Evolutionary conservation across 2,888 invertebrate species (phyloP).

Genomic region (Pammene aurita): DNA sequence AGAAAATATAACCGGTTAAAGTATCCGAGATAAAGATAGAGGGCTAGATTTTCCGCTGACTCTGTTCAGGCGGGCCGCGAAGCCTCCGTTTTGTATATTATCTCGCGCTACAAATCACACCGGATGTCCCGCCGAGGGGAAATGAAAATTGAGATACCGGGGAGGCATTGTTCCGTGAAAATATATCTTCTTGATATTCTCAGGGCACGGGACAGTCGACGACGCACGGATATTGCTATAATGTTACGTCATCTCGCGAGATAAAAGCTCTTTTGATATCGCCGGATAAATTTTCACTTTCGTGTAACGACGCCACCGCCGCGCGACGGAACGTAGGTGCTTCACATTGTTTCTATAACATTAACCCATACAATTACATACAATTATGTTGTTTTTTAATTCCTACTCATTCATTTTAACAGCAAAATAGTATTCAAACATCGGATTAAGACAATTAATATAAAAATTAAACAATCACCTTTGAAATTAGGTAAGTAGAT

Average conservation of each 20-base stretch:
- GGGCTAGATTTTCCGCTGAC: slow-evolving; percentile 72
- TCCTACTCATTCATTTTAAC: background rate
- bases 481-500: too few relatives aligned
- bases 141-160: slow-evolving; percentile 82
- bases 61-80: slow-evolving; percentile 68
- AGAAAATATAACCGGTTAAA: slow-evolving; percentile 63
- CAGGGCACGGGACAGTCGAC: slow-evolving; percentile 72
- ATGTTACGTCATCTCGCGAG: slow-evolving; percentile 74
- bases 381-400: too few relatives aligned
- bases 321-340: slow-evolving; percentile 15
- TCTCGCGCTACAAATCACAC: slow-evolving; percentile 81
- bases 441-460: too few relatives aligned
- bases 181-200: slow-evolving; percentile 81
- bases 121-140: slow-evolving; percentile 79
- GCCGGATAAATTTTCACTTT: slow-evolving; percentile 70
- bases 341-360: slow-evolving; percentile 24
- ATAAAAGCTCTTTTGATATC: slow-evolving; percentile 74
- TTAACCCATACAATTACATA: slow-evolving; percentile 14
- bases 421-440: too few relatives aligned
- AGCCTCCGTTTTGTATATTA: slow-evolving; percentile 81
- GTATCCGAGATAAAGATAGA: slow-evolving; percentile 66
- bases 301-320: slow-evolving; percentile 53
- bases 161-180: slow-evolving; percentile 81
- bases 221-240: slow-evolving; percentile 78
- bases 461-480: too few relatives aligned